Evolutionary conservation across 2,888 invertebrate genomes (phyloP), one percentile per base, ranked within the genome.

Genomic region (Agapetus fuscipes): DNA sequence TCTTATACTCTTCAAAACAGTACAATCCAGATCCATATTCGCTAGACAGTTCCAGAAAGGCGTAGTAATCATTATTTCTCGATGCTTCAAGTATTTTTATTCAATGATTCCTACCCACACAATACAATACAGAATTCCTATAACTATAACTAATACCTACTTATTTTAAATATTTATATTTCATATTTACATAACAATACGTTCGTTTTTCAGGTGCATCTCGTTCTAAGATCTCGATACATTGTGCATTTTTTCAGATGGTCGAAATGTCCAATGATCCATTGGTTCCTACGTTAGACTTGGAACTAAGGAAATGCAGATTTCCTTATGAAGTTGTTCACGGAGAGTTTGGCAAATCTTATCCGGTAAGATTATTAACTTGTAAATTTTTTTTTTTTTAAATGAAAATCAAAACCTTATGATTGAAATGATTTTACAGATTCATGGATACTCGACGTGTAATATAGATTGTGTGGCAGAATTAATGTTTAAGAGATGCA

Each of bases 231-330:
- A n/a, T n/a, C n/a, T n/a, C n/a, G n/a, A n/a, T n/a, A n/a, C n/a
- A n/a, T 20, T 9, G 20, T 20, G 9, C 20, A 20, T 20, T 11
- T 12, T 43, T 42, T 15, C 25, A 56, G 56, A 42, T 64, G 4
- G 59, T 61, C 29, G 67, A 68, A 48, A 61, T 67, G 16, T 58
- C 59, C 11, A 69, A 67, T 31, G 64, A 67, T 29, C 56, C 53
- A 0, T 39, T 52, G 13, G 48, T 72, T 3, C 52, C 56, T 30
- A 57, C 56, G 2, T 62, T 72, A 11, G 57, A 62, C 26, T 54
- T 72, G 0, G 41, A 55, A 4, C 65, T 71, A 43, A 64, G 80
- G 38, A 62, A 66, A 34, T 80, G 80, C 51, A 66, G 76, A 16
- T 77, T 74, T 51, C 53, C 62, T 1, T 53, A 74, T 29, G 80